Percentiles rank a stretch among this genome's conserved stretches.
Evolutionary conservation across 2,113 vertebrate genomes (phyloP).

Genomic region (Dissostichus mawsoni): DNA sequence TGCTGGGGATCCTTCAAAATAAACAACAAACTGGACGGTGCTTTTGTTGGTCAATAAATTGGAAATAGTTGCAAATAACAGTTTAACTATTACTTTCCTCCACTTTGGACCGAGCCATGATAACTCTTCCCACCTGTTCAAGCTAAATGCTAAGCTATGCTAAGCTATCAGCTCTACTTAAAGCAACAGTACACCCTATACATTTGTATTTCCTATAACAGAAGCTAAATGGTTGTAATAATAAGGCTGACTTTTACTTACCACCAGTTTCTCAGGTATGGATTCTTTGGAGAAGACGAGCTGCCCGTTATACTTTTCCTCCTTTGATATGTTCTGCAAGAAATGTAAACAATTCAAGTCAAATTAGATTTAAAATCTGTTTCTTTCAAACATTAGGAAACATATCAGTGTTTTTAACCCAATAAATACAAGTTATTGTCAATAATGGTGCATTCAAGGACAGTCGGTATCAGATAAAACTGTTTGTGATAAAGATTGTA

Average conservation of each 20-base stretch:
- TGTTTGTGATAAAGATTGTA: too few species aligned
- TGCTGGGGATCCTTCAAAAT: too few species aligned
- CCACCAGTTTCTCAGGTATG: constrained; percentile 4
- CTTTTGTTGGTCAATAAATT: not conserved
- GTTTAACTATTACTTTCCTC: not conserved
- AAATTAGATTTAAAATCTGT: too few species aligned
- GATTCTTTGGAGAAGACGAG: constrained; percentile 44
- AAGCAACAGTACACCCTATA: too few species aligned
- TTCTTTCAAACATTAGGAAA: too few species aligned
- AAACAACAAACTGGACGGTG: not conserved
- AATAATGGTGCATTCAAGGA: too few species aligned
- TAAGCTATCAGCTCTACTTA: not conserved
- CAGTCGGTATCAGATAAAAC: too few species aligned
- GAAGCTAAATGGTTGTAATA: too few species aligned
- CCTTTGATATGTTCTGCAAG: constrained; percentile 15
- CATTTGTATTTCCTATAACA: too few species aligned
- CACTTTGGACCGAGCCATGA: not conserved
- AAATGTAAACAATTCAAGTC: not conserved
- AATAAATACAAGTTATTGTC: not conserved
- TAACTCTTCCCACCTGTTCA: not conserved
- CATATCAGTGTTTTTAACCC: not conserved
- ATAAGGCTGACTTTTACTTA: constrained; percentile 20
- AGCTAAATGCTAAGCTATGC: constrained; percentile 22
- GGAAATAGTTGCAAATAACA: not conserved
- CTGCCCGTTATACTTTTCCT: not conserved